Evolutionary conservation across 30 jellyfish, hydroid and myxozoan genomes (phyloP).

Genomic region (Sanderia malayensis): DNA sequence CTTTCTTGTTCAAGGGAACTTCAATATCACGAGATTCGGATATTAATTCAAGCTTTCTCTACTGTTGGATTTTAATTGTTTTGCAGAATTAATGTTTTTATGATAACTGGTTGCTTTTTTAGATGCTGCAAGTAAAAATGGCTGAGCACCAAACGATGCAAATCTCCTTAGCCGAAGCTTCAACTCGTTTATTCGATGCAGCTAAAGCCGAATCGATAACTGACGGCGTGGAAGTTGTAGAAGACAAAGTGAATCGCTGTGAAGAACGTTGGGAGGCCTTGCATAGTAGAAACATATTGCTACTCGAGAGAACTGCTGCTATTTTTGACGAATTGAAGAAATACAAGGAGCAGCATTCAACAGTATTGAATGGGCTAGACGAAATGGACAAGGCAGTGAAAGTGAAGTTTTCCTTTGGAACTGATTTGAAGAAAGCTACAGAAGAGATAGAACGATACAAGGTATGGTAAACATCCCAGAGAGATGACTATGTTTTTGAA

Average conservation of each 20-base stretch:
- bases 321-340: slow-evolving; percentile 13
- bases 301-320: neutral
- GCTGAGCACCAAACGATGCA: slow-evolving; percentile 36
- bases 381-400: slow-evolving; percentile 34
- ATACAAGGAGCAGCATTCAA: slow-evolving; percentile 21
- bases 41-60: too few species aligned
- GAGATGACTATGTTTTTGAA: too few species aligned
- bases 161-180: slow-evolving; percentile 6
- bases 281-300: slow-evolving; percentile 1
- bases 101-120: too few species aligned
- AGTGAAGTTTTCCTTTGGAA: slow-evolving; percentile 60
- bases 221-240: slow-evolving; percentile 49
- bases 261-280: slow-evolving; percentile 57
- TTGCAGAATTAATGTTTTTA: too few species aligned
- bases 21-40: too few species aligned
- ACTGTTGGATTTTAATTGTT: too few species aligned
- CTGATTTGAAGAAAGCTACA: slow-evolving; percentile 50
- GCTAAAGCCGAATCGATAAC: slow-evolving; percentile 54
- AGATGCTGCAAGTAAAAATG: slow-evolving; percentile 17
- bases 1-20: too few species aligned
- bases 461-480: too few species aligned
- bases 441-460: slow-evolving; percentile 55
- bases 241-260: slow-evolving; percentile 5
- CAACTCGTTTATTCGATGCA: slow-evolving; percentile 15
- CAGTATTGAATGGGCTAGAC: slow-evolving; percentile 30